Evolutionary conservation across 2,113 vertebrate species (phyloP).

Genomic region (Albula goreensis): DNA sequence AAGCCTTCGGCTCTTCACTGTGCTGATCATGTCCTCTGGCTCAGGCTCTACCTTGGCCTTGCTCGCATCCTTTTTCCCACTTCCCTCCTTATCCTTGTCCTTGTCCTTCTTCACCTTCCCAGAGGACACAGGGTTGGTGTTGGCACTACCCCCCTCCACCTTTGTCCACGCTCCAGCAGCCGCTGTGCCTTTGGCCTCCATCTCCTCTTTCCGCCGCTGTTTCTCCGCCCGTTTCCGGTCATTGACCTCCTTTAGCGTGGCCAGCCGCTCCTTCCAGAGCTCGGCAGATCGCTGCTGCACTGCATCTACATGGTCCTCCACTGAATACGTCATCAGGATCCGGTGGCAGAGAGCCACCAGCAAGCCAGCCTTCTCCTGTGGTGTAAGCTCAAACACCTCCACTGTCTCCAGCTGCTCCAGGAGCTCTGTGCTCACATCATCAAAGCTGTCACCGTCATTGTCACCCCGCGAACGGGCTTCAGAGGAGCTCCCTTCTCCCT

Average conservation of each 20-base stretch:
- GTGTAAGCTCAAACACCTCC: constrained; percentile 88
- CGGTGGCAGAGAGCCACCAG: constrained; percentile 89
- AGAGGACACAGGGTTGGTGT: constrained; percentile 24
- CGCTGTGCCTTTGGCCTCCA: constrained; percentile 76
- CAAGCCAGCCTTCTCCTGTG: constrained; percentile 86
- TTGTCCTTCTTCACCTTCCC: constrained; percentile 9
- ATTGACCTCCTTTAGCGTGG: constrained; percentile 88
- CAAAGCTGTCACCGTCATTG: constrained; percentile 81
- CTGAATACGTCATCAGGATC: constrained; percentile 94
- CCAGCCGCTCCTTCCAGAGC: constrained; percentile 91
- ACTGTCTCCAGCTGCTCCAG: constrained; percentile 87
- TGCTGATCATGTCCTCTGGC: constrained; percentile 89
- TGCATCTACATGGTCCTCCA: constrained; percentile 90
- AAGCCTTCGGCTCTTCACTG: constrained; percentile 89
- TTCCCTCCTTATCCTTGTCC: constrained; percentile 36
- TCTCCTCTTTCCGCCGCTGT: constrained; percentile 81
- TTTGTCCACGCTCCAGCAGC: constrained; percentile 60
- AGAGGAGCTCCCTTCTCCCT: constrained; percentile 81
- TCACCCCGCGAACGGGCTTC: constrained; percentile 65
- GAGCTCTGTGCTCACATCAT: constrained; percentile 88
- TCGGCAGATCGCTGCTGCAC: constrained; percentile 86
- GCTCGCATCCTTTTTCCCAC: background rate
- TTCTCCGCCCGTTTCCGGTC: constrained; percentile 90
- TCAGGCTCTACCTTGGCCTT: constrained; percentile 53
- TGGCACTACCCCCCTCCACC: constrained; percentile 24